A percentile compares a stretch with the other conserved stretches of the same genome.
Evolutionary conservation across 2,888 invertebrate genomes (phyloP).

Genomic region (Camptogramma bilineatum): DNA sequence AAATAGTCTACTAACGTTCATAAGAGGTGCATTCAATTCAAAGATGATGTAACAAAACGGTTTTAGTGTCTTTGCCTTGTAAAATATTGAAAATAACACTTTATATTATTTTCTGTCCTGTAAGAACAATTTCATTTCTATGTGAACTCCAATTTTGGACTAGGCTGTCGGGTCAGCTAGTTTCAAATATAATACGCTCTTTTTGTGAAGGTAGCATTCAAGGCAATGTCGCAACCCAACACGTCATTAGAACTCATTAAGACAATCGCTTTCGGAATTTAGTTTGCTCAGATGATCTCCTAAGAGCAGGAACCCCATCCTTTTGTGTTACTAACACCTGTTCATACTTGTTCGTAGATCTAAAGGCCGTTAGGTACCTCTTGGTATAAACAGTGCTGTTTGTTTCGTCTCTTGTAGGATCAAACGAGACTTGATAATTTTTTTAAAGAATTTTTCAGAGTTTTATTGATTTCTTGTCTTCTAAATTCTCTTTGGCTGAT

Average conservation of each 20-base stretch:
- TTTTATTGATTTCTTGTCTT: no score
- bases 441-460: no score
- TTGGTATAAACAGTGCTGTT: constrained; percentile 18
- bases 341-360: constrained; percentile 53
- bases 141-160: no score
- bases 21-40: background rate
- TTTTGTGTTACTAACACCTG: constrained; percentile 70
- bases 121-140: no score
- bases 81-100: no score
- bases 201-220: background rate
- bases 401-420: constrained; percentile 14
- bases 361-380: constrained; percentile 39
- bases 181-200: constrained; percentile 35
- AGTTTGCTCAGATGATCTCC: constrained; percentile 76
- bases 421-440: background rate
- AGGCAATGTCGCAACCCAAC: constrained; percentile 54
- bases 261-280: constrained; percentile 58
- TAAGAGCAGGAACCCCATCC: constrained; percentile 65
- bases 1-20: no score
- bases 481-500: no score
- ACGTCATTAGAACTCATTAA: constrained; percentile 71
- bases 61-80: no score
- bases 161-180: no score
- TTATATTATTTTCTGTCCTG: no score
- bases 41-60: background rate